Percentiles rank a stretch among this genome's conserved stretches.
phyloP scores from a whole-genome alignment of 2,888 invertebrate genomes.

The Lepetodrilus schrolli region DNA sequence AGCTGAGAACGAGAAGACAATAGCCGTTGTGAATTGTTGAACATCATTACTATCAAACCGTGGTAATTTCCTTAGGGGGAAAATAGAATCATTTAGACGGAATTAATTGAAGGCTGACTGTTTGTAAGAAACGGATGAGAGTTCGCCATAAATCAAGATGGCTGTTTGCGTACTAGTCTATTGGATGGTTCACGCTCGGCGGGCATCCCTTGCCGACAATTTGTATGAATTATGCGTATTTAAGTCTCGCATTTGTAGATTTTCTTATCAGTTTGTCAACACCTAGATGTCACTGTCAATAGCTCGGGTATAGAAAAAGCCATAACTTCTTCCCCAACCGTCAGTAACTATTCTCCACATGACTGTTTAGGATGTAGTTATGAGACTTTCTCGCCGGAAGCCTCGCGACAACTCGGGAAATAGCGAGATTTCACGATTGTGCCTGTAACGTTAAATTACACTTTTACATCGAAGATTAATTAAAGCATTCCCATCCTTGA shows the following conservation, averaged over 20 bases:
- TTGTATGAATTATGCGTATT: not conserved
- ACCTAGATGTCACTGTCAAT: not conserved
- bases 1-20: not conserved
- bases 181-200: not conserved
- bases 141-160: not conserved
- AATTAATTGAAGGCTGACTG: not conserved
- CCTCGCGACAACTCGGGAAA: not conserved
- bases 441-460: not conserved
- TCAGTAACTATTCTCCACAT: not conserved
- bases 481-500: not conserved
- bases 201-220: not conserved
- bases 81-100: not conserved
- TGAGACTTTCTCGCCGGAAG: not conserved
- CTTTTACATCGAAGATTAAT: not conserved
- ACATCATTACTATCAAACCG: not conserved
- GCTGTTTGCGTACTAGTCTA: not conserved
- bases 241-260: not conserved
- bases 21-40: not conserved
- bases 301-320: not conserved
- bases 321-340: not conserved
- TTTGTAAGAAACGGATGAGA: not conserved
- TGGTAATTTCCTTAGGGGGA: not conserved
- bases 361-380: not conserved
- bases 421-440: not conserved
- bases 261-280: not conserved